Conservation (phyloP, 2,797 vertebrate species). For the Xenopus petersii region DNA sequence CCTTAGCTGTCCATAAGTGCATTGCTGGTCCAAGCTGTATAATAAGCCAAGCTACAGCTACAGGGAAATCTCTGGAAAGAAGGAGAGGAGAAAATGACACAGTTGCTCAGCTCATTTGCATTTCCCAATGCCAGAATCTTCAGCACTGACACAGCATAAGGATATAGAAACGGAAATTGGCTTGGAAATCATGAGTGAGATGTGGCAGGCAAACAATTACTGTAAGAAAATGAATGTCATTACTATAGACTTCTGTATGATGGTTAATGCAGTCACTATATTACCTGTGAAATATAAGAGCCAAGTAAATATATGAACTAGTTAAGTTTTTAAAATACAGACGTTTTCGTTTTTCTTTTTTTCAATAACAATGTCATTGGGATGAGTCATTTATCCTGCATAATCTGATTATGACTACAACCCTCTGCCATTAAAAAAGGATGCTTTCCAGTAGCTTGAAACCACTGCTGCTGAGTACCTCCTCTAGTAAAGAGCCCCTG, state of each 20-base stretch:
- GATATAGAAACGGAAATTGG: conserved; percentile 38
- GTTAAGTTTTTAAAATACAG: background rate
- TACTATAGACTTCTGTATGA: conserved; percentile 31
- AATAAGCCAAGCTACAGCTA: conserved; percentile 32
- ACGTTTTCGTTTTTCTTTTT: no score
- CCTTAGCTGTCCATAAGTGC: conserved; percentile 32
- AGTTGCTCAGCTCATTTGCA: conserved; percentile 37
- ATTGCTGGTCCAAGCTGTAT: conserved; percentile 20
- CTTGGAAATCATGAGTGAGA: conserved; percentile 31
- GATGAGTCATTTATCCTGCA: no score
- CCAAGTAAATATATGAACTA: conserved; percentile 2
- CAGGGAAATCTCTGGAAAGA: conserved; percentile 29
- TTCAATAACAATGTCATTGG: no score
- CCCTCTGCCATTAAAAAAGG: no score
- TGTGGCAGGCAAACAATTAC: conserved; percentile 39
- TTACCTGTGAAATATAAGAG: background rate
- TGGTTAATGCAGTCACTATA: conserved; percentile 9
- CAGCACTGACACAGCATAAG: conserved; percentile 33
- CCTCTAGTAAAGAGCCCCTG: no score
- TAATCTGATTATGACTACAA: no score
- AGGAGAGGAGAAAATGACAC: conserved; percentile 1
- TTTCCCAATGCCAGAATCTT: conserved; percentile 26
- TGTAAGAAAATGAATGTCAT: conserved; percentile 37
- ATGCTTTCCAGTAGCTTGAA: no score
- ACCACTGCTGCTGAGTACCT: no score